Evolutionary conservation across 2,797 vertebrate species (phyloP).

Genomic region (Parauchenoglanis ngamensis): DNA sequence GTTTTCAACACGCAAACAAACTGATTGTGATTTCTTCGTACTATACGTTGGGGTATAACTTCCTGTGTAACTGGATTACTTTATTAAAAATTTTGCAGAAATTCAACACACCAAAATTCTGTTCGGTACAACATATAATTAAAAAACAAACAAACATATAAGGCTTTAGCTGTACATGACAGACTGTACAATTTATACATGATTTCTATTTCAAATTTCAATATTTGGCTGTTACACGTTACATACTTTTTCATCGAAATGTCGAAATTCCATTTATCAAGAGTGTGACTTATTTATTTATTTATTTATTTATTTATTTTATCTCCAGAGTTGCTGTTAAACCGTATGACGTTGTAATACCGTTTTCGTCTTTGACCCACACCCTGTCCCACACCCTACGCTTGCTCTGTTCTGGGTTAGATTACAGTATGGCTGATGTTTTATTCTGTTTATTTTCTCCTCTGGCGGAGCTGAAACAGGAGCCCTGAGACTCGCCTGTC

Average conservation of each 20-base stretch:
- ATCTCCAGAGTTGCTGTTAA: background rate
- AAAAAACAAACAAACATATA: background rate
- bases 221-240: background rate
- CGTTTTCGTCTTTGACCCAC: constrained; percentile 7
- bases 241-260: background rate
- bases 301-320: too few relatives aligned
- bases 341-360: background rate
- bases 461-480: constrained; percentile 47
- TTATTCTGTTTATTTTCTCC: constrained; percentile 47
- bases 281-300: too few relatives aligned
- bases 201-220: background rate
- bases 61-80: background rate
- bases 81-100: background rate
- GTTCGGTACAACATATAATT: background rate
- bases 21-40: background rate
- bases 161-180: too few relatives aligned
- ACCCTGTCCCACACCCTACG: background rate
- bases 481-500: constrained; percentile 51
- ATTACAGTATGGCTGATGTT: constrained; percentile 53
- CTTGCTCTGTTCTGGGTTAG: constrained; percentile 22
- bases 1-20: background rate
- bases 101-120: background rate
- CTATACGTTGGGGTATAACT: background rate
- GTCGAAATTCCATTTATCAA: background rate
- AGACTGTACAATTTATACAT: background rate